A percentile compares a stretch with the other conserved stretches of the same genome.
These are phyloP conservation scores for Condylura cristata DNA, from an alignment of 2,113 vertebrate genomes.

Conservation along the genomic window DNA sequence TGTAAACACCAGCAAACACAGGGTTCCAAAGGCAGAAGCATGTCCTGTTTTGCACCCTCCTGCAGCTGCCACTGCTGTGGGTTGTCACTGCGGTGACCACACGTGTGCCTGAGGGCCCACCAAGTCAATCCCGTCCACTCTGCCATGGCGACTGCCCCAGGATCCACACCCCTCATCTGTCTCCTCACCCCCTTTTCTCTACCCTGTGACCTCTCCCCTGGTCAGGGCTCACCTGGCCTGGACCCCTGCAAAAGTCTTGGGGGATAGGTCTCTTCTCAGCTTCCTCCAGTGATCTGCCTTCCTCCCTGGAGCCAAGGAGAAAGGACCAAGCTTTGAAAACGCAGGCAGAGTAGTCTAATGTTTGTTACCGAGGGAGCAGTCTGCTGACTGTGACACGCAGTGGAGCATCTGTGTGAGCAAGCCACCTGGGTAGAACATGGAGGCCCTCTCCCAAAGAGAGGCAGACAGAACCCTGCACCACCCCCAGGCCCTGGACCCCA, in stretches of 20 bases:
- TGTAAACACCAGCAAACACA: constrained; percentile 69
- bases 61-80: background rate
- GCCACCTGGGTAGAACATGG: background rate
- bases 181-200: background rate
- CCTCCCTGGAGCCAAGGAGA: background rate
- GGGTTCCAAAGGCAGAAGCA: constrained; percentile 60
- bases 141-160: background rate
- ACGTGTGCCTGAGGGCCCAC: background rate
- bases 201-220: background rate
- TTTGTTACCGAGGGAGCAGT: background rate
- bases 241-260: background rate
- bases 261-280: background rate
- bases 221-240: background rate
- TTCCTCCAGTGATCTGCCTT: background rate
- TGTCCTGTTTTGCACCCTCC: background rate
- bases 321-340: background rate
- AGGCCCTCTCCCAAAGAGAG: rapidly evolving
- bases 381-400: background rate
- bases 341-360: background rate
- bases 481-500: background rate
- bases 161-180: background rate
- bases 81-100: background rate
- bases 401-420: rapidly evolving
- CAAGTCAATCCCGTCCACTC: background rate
- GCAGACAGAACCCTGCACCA: background rate